Evolutionary conservation across 2,888 invertebrate species (phyloP).

Genomic region (Acanthopleura granulata): DNA sequence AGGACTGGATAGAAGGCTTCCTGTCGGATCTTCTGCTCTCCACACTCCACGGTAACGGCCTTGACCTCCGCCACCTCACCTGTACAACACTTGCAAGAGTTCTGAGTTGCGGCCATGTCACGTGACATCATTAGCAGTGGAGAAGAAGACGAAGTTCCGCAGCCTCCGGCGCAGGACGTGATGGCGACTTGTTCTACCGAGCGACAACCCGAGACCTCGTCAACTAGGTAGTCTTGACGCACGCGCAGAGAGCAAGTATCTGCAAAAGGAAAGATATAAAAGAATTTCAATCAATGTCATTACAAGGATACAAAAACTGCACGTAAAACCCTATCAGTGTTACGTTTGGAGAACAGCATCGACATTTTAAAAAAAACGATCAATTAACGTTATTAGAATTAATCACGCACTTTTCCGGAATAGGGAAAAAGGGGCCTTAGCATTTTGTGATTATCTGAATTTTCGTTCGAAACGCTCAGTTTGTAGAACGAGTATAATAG

Average conservation of each 20-base stretch:
- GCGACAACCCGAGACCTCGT: neutral
- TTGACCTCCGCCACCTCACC: conserved; percentile 1
- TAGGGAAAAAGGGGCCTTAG: no score
- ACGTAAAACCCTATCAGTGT: neutral
- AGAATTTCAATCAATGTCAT: neutral
- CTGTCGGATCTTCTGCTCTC: neutral
- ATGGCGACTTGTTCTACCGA: conserved; percentile 8
- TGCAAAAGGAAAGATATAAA: neutral
- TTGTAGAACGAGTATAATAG: no score
- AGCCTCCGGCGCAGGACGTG: neutral
- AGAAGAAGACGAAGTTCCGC: neutral
- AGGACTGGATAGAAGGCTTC: neutral
- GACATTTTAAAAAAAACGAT: no score
- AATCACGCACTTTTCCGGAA: no score
- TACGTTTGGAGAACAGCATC: neutral
- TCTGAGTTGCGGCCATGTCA: neutral
- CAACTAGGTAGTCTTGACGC: neutral
- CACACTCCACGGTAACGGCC: conserved; percentile 2
- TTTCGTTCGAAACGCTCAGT: no score
- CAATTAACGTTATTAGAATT: no score
- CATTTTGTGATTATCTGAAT: no score
- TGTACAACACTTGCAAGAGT: neutral
- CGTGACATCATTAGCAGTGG: conserved; percentile 11
- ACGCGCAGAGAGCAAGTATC: neutral
- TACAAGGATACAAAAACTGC: neutral